Base-by-base conservation (phyloP, 1,140 invertebrate genomes). In the Myzus persicae region DNA sequence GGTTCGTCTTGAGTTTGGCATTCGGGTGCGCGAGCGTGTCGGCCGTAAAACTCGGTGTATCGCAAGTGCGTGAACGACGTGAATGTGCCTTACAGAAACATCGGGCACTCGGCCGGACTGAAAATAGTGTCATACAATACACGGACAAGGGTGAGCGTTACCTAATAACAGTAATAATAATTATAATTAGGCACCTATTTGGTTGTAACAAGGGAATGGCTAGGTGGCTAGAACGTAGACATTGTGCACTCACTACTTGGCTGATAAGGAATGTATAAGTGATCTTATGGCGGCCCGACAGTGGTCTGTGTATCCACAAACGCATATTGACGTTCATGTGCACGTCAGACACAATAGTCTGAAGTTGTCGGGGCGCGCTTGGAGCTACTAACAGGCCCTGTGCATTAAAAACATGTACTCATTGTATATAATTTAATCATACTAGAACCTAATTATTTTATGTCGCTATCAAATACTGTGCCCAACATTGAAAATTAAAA, bases 51-150 rank as follows among this genome's bases (percentile, higher is more conserved):
- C 36, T 54, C 76, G 26, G 24, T 85, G 9, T 48, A 82, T 91
- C 26, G 22, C 46, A 54, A 92, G 90, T 92, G 91, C 81, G 81
- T 85, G 3, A 93, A 46, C 42, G 46, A 85, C 81, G 91, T 93
- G 91, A 93, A 93, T 93, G 91, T 93, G 81, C 91, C 40, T 93
- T 93, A 93, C 38, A 85, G 81, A 22, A 84, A 93, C 91, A 84
- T 85, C 46, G 81, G 42, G 91, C 24, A 93, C 46, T 51, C 81
- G 81, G 91, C 91, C 91, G 91, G 91, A 93, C 76, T 85, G 91
- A 93, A n/a, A n/a, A 93, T 76, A 76, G 59, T 76, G 91, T 92
- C 81, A 40, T 93, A 84, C 26, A 40, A 54, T 18, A 76, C 59
- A 85, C 91, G 91, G 91, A 93, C 84, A 84, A 90, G 91, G 91